Evolutionary conservation across 2,113 vertebrate species (phyloP), one percentile per base, ranked within the genome.

Genomic region (Oryzias javanicus): DNA sequence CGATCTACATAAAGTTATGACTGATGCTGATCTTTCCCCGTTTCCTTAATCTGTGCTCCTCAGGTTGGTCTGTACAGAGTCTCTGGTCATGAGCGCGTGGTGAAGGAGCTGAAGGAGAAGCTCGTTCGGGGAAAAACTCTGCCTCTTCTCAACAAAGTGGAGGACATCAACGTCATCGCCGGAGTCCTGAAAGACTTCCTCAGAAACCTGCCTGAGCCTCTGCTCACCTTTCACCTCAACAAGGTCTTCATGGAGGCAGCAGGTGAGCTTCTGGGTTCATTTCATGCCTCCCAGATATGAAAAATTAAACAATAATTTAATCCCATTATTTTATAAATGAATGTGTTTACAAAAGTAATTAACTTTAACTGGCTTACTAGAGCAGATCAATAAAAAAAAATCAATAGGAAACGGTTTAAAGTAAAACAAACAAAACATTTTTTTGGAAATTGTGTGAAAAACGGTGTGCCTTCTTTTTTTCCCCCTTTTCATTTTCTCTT

Each of bases 171-270:
- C 8, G 93, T 92, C 10, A 51, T 98, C 65, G 91, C 94, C 0
- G 82, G 96, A 46, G 92, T 96, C 4, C 92, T 97, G 51, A 98
- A 98, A 85, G 94, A 97, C 69, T 97, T 98, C 61, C 83, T 98
- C 8, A 91, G 95, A 70, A 95, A 90, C 76, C 92, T 98, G 4
- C 94, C 93, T 2, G 95, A 98, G 47, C 96, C 96, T 0, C 92
- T 98, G 20, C 92, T 98, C 78, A 98, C 95, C 5, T 95, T 93
- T 77, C 87, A 87, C 8, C 88, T 96, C n/a, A 95, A 96, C 83
- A 93, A 92, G 69, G 55, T 82, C 20, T 98, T 98, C 71, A 95
- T 96, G 93, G 90, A 91, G 58, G 94, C 94, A 67, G 95, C 95
- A 40, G 95, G 96, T 98, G 71, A 85, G 85, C 57, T 57, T 50